Evolutionary conservation across 37 sponge, comb jelly and placozoan genomes (phyloP).

Genomic region (Aphrocallistes beatrix): DNA sequence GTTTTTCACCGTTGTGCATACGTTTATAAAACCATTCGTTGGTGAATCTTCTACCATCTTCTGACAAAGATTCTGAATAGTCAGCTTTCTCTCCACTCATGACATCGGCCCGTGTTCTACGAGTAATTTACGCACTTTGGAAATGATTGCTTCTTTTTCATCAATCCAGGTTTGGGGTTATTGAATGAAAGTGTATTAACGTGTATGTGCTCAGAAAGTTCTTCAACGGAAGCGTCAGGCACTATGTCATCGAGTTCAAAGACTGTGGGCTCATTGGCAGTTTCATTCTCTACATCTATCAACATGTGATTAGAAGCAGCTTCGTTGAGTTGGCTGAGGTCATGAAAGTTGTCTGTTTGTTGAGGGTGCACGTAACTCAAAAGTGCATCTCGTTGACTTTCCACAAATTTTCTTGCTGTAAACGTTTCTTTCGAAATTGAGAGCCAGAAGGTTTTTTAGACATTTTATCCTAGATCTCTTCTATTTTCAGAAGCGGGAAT

Average conservation of each 20-base stretch:
- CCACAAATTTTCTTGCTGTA: not conserved
- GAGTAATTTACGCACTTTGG: not conserved
- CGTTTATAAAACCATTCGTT: not conserved
- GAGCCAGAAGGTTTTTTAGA: not conserved
- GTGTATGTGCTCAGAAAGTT: not conserved
- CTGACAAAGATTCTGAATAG: not conserved
- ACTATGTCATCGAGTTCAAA: not conserved
- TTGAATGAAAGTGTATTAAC: not conserved
- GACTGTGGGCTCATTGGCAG: too few relatives aligned
- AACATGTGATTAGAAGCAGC: too few relatives aligned
- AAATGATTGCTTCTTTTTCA: not conserved
- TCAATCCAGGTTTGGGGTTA: not conserved
- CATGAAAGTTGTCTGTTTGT: too few relatives aligned
- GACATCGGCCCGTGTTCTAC: not conserved
- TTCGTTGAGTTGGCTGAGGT: too few relatives aligned
- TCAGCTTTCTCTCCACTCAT: not conserved
- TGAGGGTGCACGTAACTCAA: too few relatives aligned
- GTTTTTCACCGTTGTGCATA: not conserved
- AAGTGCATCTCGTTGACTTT: too few relatives aligned
- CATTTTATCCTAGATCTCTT: not conserved
- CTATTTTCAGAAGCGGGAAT: not conserved
- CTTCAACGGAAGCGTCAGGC: not conserved
- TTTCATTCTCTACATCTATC: too few relatives aligned
- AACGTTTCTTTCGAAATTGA: not conserved
- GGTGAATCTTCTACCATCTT: not conserved